Percentiles rank a stretch among this genome's conserved stretches.
Evolutionary conservation across 2,888 invertebrate genomes (phyloP).

Genomic region (Ophioninae sp.): DNA sequence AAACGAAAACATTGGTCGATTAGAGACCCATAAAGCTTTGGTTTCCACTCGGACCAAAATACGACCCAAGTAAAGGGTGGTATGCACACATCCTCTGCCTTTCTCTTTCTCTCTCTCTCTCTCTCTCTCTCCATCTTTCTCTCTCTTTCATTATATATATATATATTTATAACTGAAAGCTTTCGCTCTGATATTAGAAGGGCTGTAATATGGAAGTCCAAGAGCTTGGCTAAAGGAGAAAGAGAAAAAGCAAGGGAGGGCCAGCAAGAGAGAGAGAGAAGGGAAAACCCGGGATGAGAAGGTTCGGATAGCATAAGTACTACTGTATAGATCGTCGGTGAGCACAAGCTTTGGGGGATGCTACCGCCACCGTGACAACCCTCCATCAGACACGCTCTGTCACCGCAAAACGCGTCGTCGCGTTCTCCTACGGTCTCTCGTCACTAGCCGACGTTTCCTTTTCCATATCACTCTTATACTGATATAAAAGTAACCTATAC

Average conservation of each 20-base stretch:
- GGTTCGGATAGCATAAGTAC: conserved; percentile 41
- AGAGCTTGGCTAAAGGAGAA: conserved; percentile 57
- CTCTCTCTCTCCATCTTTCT: not conserved
- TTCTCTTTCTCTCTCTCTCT: conserved; percentile 3
- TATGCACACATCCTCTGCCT: conserved; percentile 39
- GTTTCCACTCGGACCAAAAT: conserved; percentile 54
- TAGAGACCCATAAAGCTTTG: conserved; percentile 23
- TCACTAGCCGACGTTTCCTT: conserved; percentile 49
- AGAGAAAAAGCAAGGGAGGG: conserved; percentile 22
- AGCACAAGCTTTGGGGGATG: conserved; percentile 69
- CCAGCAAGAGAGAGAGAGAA: conserved; percentile 10
- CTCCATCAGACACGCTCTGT: conserved; percentile 80
- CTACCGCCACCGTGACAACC: conserved; percentile 78
- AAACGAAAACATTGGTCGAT: conserved; percentile 34
- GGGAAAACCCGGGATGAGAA: conserved; percentile 30
- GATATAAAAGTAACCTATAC: not conserved
- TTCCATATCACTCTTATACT: conserved; percentile 29
- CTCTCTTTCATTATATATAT: conserved; percentile 9
- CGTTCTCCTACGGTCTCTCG: conserved; percentile 54
- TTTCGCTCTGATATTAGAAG: conserved; percentile 79
- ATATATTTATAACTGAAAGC: conserved; percentile 62
- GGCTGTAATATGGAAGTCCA: conserved; percentile 78
- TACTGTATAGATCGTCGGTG: conserved; percentile 49
- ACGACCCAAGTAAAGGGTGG: conserved; percentile 36
- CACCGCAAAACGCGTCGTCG: conserved; percentile 73